A percentile compares a stretch with the other conserved stretches of the same genome.
These are phyloP conservation scores for Porites lutea DNA, from an alignment of 64 coral and sea anemone genomes.

Conservation along the genomic window DNA sequence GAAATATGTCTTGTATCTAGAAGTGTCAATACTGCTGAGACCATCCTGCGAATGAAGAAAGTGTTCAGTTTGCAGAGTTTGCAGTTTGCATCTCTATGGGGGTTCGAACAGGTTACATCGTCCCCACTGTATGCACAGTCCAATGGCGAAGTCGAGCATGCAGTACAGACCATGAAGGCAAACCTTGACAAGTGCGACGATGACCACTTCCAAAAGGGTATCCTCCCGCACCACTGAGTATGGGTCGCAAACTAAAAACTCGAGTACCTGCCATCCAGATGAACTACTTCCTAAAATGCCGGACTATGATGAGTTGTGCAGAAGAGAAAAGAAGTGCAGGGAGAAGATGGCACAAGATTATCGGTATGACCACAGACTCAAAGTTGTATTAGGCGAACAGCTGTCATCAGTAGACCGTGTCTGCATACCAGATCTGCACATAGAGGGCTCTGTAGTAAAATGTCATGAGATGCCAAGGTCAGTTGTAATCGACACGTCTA, in stretches of 20 bases:
- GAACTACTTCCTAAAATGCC: conserved; percentile 6
- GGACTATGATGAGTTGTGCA: not conserved
- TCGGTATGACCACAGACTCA: not conserved
- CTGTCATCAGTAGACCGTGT: too few species aligned
- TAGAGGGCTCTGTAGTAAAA: too few species aligned
- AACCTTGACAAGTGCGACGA: not conserved
- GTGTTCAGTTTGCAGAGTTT: too few species aligned
- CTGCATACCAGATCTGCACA: too few species aligned
- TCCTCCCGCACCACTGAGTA: conserved; percentile 14
- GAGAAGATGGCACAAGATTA: not conserved
- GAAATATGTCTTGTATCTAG: too few species aligned
- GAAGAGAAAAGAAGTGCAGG: not conserved
- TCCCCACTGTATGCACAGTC: too few species aligned
- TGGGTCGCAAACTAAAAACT: not conserved
- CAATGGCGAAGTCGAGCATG: too few species aligned
- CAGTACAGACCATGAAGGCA: not conserved
- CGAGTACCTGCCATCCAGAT: conserved; percentile 4
- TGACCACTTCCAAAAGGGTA: conserved; percentile 1
- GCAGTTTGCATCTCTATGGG: not conserved
- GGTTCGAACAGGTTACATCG: not conserved
- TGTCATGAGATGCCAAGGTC: too few species aligned
- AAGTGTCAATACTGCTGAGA: too few species aligned
- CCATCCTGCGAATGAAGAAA: too few species aligned
- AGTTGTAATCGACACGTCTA: too few species aligned
- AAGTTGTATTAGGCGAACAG: not conserved